Evolutionary conservation across 2,113 vertebrate genomes (phyloP).

Genomic region (Heterotis niloticus): DNA sequence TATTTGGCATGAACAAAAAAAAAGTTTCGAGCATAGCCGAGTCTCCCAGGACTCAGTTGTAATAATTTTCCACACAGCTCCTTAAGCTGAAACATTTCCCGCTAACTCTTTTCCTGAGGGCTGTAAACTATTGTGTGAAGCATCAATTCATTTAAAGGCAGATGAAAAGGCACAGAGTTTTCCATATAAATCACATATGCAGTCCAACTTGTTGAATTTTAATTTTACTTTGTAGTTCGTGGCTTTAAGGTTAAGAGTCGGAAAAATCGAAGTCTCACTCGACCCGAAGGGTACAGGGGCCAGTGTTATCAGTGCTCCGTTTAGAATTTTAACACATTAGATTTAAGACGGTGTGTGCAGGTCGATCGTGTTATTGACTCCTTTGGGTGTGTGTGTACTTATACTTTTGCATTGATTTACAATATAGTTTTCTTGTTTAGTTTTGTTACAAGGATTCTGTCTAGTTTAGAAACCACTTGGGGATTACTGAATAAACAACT

Average conservation of each 20-base stretch:
- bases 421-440: background rate
- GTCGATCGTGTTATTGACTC: conserved; percentile 1
- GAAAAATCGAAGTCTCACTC: background rate
- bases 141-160: background rate
- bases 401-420: conserved; percentile 3
- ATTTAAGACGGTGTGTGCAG: background rate
- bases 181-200: conserved; percentile 1
- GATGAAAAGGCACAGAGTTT: background rate
- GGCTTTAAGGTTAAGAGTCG: background rate
- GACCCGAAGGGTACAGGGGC: background rate
- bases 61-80: background rate
- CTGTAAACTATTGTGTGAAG: background rate
- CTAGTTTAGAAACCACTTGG: too few relatives aligned
- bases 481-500: too few relatives aligned
- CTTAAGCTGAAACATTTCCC: background rate
- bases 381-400: background rate
- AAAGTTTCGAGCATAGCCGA: background rate
- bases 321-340: background rate
- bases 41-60: background rate
- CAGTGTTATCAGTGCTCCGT: background rate
- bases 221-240: background rate
- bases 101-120: background rate
- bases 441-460: background rate
- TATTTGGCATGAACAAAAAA: background rate
- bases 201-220: background rate